A percentile compares a stretch with the other conserved stretches of the same genome.
These are phyloP conservation scores for Asbolus verrucosus DNA, from an alignment of 1,140 invertebrate species.

Conservation along the genomic window DNA sequence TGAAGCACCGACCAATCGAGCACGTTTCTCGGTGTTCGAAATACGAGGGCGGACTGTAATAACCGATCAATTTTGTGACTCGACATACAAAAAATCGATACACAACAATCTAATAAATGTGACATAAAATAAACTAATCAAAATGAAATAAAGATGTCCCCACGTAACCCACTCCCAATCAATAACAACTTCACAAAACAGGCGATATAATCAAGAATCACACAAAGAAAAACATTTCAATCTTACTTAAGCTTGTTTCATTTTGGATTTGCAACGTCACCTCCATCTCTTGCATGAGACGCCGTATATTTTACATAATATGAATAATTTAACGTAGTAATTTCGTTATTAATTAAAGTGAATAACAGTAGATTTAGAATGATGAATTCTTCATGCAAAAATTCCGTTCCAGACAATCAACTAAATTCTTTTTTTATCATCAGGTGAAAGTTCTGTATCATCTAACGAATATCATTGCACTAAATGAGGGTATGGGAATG, in stretches of 20 bases:
- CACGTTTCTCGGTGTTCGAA: conserved; percentile 15
- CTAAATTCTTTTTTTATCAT: conserved; percentile 17
- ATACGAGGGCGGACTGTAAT: conserved; percentile 23
- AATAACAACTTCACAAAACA: too few relatives aligned
- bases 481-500: conserved; percentile 14
- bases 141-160: too few relatives aligned
- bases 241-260: too few relatives aligned
- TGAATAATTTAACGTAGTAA: neutral
- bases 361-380: conserved; percentile 13
- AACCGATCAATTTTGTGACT: conserved; percentile 22
- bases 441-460: conserved; percentile 13
- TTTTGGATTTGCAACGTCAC: neutral
- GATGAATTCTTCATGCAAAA: conserved; percentile 27
- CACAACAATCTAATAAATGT: too few relatives aligned
- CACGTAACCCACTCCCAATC: too few relatives aligned
- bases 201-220: too few relatives aligned
- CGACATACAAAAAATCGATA: neutral
- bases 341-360: conserved; percentile 23
- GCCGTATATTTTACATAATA: neutral
- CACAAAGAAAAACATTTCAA: too few relatives aligned
- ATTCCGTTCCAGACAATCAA: conserved; percentile 27
- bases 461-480: neutral
- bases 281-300: neutral
- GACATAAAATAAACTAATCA: too few relatives aligned
- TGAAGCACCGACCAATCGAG: conserved; percentile 26